These are phyloP conservation scores for Hydropotes inermis DNA, from an alignment of 2,113 vertebrate genomes.

Conservation along the genomic window DNA sequence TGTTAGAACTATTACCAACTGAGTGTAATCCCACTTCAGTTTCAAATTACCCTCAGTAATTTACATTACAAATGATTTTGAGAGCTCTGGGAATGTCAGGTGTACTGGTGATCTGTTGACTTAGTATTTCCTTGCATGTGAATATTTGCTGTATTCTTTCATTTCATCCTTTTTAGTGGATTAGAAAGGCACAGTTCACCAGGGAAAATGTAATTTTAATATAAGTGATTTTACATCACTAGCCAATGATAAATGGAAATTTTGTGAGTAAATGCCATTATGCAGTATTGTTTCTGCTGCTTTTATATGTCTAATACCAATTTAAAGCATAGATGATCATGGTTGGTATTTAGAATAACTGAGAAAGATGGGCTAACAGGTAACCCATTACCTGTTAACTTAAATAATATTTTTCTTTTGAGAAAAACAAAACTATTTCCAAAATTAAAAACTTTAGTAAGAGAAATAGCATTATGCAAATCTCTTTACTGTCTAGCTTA, in stretches of 20 bases:
- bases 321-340: background rate
- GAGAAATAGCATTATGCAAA: background rate
- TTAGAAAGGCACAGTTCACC: background rate
- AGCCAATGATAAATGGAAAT: background rate
- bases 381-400: background rate
- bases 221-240: background rate
- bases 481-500: background rate
- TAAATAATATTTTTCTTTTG: background rate
- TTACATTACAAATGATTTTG: background rate
- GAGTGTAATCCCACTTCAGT: background rate
- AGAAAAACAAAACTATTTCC: background rate
- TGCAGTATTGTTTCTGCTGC: background rate
- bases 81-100: background rate
- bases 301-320: background rate
- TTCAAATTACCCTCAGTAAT: background rate
- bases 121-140: background rate
- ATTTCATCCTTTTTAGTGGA: background rate
- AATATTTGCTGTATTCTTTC: background rate
- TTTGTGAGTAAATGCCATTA: constrained; percentile 18
- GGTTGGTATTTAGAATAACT: background rate
- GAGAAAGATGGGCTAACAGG: background rate
- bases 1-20: background rate
- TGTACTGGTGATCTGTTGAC: background rate
- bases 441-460: background rate
- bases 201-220: constrained; percentile 6